Evolutionary conservation across 2,113 vertebrate species (phyloP).

Genomic region (Delphinapterus leucas): DNA sequence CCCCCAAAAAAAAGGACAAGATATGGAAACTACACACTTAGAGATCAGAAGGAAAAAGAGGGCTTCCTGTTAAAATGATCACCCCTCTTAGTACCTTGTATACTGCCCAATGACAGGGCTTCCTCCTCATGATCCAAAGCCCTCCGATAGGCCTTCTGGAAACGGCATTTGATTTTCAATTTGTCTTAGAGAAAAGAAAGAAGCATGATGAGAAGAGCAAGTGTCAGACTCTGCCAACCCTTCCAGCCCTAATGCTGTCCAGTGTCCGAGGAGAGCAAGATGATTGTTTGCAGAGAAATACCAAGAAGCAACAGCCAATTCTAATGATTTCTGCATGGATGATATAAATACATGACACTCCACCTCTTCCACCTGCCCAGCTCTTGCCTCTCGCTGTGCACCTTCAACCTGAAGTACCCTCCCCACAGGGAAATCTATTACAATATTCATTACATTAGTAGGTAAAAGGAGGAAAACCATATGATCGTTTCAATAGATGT

Average conservation of each 20-base stretch:
- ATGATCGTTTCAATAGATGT: neutral
- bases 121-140: conserved; percentile 89
- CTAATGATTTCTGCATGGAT: neutral
- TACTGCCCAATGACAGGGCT: conserved; percentile 81
- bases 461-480: conserved; percentile 4
- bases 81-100: conserved; percentile 80
- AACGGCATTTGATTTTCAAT: conserved; percentile 84
- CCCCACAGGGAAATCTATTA: neutral
- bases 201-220: accelerated
- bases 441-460: neutral
- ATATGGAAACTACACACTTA: neutral
- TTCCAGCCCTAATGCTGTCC: neutral
- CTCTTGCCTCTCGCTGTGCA: neutral
- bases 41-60: neutral
- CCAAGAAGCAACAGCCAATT: neutral
- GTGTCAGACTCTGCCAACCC: accelerated
- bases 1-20: neutral
- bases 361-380: neutral
- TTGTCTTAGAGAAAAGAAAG: conserved; percentile 78
- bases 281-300: neutral
- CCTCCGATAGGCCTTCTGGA: conserved; percentile 87
- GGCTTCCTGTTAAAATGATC: neutral
- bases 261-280: neutral
- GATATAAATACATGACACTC: neutral
- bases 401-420: neutral